Evolutionary conservation across 64 coral and sea anemone species (phyloP).

Genomic region (Orbicella faveolata): DNA sequence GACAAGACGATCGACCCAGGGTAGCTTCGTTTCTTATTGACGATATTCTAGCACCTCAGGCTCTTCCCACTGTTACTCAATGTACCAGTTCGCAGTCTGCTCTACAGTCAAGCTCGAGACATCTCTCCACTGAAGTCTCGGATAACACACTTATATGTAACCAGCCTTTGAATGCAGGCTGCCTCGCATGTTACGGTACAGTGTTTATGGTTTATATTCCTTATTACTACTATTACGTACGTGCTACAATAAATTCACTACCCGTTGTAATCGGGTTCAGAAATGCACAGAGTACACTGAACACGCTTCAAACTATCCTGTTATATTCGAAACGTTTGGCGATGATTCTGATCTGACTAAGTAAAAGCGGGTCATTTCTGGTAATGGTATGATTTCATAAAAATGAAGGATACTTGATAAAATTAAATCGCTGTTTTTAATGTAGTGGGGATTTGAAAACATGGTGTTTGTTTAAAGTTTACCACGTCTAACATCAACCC

Average conservation of each 20-base stretch:
- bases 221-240: too few species aligned
- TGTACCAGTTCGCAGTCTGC: not conserved
- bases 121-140: not conserved
- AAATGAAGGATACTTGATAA: not conserved
- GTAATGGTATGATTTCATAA: not conserved
- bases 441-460: not conserved
- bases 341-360: too few species aligned
- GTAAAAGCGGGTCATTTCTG: too few species aligned
- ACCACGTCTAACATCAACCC: slow-evolving; percentile 22
- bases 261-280: too few species aligned
- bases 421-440: not conserved
- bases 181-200: slow-evolving; percentile 26
- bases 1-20: slow-evolving; percentile 20
- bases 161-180: not conserved
- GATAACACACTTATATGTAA: not conserved
- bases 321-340: too few species aligned
- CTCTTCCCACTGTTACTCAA: not conserved
- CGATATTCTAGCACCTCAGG: slow-evolving; percentile 19
- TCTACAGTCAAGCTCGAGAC: not conserved
- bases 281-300: too few species aligned
- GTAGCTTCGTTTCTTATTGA: slow-evolving; percentile 38
- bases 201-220: not conserved
- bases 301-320: too few species aligned
- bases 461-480: slow-evolving; percentile 14
- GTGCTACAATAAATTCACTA: too few species aligned